These are phyloP conservation scores for Paguma larvata DNA, from an alignment of 2,797 vertebrate genomes.

Conservation along the genomic window DNA sequence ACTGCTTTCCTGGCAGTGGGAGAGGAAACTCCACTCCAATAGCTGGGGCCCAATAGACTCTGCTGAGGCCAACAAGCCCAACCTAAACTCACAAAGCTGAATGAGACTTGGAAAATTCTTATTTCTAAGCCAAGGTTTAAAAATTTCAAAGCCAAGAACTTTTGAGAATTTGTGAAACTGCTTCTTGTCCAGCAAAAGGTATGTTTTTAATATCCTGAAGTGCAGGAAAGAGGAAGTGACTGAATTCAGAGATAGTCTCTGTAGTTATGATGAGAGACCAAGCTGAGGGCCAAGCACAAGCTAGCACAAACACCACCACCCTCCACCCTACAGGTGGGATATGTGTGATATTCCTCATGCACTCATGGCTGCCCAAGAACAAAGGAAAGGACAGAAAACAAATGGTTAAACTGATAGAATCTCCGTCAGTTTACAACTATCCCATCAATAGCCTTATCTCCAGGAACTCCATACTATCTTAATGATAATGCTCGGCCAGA, in stretches of 20 bases:
- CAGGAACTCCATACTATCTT: too few species aligned
- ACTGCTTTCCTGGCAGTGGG: neutral
- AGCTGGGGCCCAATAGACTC: neutral
- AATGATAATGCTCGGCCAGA: too few species aligned
- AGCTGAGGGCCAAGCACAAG: too few species aligned
- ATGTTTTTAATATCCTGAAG: neutral
- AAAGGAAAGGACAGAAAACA: too few species aligned
- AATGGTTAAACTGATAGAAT: too few species aligned
- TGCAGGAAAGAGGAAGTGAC: neutral
- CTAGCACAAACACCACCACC: too few species aligned
- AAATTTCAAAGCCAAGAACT: neutral
- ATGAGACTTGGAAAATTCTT: neutral
- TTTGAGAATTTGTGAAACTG: neutral
- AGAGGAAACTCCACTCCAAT: neutral
- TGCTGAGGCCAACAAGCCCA: neutral
- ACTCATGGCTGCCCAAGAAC: too few species aligned
- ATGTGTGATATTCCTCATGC: too few species aligned
- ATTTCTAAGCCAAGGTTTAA: neutral
- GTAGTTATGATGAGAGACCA: neutral
- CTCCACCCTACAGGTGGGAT: too few species aligned
- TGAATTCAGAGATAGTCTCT: neutral
- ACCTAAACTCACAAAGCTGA: neutral
- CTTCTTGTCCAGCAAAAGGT: neutral
- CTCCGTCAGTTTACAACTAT: too few species aligned
- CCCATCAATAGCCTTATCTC: too few species aligned